Evolutionary conservation across 2,113 vertebrate genomes (phyloP).

Genomic region (Ptilonorhynchus violaceus): DNA sequence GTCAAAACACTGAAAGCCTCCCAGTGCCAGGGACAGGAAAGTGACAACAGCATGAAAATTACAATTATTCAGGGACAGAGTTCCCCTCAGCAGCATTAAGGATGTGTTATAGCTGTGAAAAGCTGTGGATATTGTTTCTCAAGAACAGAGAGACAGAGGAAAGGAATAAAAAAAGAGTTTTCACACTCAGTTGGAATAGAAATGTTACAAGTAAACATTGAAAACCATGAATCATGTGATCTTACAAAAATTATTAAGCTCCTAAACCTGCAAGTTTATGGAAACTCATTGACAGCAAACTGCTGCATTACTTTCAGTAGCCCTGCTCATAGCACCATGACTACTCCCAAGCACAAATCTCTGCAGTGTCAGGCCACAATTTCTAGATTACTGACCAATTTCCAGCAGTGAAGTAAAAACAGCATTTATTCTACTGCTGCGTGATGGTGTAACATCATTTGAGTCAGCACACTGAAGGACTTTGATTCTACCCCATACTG

Average conservation of each 20-base stretch:
- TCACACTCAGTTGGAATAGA: neutral
- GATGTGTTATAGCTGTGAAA: neutral
- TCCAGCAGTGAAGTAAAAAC: neutral
- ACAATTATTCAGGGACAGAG: slow-evolving; percentile 3
- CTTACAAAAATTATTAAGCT: neutral
- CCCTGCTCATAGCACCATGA: neutral
- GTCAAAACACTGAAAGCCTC: neutral
- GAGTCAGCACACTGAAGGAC: neutral
- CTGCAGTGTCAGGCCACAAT: neutral
- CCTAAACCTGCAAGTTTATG: neutral
- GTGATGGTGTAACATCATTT: neutral
- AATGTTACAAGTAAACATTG: neutral
- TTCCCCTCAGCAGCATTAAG: neutral
- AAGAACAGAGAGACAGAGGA: neutral
- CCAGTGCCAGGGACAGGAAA: neutral
- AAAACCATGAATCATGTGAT: neutral
- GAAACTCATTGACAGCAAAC: neutral
- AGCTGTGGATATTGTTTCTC: neutral
- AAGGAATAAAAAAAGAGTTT: neutral
- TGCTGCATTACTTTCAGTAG: neutral
- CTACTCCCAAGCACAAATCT: neutral
- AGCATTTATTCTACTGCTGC: neutral
- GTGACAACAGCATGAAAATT: slow-evolving; percentile 8
- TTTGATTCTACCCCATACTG: neutral
- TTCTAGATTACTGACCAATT: neutral